These are phyloP conservation scores for Coreius guichenoti DNA, from an alignment of 2,797 vertebrate genomes.

Conservation along the genomic window DNA sequence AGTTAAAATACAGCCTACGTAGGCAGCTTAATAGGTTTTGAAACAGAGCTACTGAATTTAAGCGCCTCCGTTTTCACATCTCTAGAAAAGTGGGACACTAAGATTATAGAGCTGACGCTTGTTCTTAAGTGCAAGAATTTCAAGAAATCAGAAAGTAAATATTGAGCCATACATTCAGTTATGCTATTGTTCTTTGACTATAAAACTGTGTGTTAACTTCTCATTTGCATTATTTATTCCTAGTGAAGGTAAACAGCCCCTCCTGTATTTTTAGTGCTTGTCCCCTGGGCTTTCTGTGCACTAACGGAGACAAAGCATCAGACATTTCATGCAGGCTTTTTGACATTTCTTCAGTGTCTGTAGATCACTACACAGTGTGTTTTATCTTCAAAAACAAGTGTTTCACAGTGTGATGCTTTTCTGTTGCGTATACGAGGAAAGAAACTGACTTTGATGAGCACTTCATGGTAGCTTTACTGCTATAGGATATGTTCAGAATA, in stretches of 20 bases:
- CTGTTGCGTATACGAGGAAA: neutral
- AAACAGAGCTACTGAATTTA: neutral
- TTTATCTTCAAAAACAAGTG: conserved; percentile 10
- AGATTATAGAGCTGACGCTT: neutral
- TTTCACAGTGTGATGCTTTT: conserved; percentile 2
- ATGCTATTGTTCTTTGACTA: neutral
- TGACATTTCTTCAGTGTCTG: conserved; percentile 14
- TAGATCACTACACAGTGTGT: neutral
- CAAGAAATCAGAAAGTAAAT: neutral
- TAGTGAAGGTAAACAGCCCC: neutral
- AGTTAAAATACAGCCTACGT: conserved; percentile 29
- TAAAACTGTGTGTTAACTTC: neutral
- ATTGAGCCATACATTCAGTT: neutral
- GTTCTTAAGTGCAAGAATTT: neutral
- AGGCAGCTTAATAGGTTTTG: neutral
- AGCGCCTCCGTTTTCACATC: neutral
- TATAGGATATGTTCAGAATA: neutral
- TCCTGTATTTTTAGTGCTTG: neutral
- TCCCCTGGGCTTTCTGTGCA: neutral
- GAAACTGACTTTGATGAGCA: neutral
- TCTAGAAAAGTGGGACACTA: conserved; percentile 14
- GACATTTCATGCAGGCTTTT: neutral
- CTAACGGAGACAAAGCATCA: neutral
- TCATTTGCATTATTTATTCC: neutral
- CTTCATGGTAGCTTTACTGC: neutral